phyloP scores from a whole-genome alignment of 2,888 invertebrate species.

The Chloroclystis v-ata region DNA sequence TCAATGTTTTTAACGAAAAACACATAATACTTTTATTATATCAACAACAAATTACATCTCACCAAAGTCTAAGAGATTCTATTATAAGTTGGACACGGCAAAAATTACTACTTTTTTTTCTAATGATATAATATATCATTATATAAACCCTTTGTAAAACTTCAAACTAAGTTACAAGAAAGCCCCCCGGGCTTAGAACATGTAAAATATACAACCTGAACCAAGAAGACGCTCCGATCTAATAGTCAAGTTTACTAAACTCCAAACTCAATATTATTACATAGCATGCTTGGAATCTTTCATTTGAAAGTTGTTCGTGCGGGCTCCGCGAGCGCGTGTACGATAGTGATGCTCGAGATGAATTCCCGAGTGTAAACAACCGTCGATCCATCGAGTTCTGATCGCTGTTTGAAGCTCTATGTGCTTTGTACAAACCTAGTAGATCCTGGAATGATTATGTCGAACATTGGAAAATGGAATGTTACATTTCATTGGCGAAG shows the following conservation, averaged over 20 bases:
- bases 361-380: slow-evolving; percentile 39
- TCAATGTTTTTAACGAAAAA: too few species aligned
- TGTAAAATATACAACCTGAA: not conserved
- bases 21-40: too few species aligned
- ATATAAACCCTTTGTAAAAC: too few species aligned
- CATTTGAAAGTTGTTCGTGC: slow-evolving; percentile 57
- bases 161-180: too few species aligned
- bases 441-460: slow-evolving; percentile 3
- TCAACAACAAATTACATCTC: too few species aligned
- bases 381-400: slow-evolving; percentile 34
- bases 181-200: too few species aligned
- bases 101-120: too few species aligned
- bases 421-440: slow-evolving; percentile 11
- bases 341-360: slow-evolving; percentile 21
- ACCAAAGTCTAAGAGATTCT: too few species aligned
- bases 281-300: slow-evolving; percentile 50
- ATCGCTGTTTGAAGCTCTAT: slow-evolving; percentile 17
- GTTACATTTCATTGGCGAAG: not conserved
- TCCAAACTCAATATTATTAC: slow-evolving; percentile 43
- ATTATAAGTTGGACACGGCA: too few species aligned
- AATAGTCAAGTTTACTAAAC: slow-evolving; percentile 20
- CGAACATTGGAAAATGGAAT: slow-evolving; percentile 1
- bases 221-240: slow-evolving; percentile 9
- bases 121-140: too few species aligned
- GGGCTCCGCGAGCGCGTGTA: slow-evolving; percentile 18